These are phyloP conservation scores for Acrossocheilus wenchowensis DNA, from an alignment of 2,797 vertebrate genomes.

Conservation along the genomic window DNA sequence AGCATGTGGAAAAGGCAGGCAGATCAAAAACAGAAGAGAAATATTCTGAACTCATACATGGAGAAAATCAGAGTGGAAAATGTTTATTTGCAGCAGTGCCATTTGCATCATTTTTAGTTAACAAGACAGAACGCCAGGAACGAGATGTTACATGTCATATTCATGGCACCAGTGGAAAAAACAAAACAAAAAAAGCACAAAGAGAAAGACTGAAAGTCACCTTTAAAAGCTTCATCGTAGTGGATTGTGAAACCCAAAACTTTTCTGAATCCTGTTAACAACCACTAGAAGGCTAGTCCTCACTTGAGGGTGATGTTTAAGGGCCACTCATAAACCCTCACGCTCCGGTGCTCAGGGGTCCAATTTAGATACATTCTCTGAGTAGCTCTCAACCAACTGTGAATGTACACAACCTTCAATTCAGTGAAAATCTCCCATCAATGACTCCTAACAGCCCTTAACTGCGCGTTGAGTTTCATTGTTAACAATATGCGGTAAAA, in stretches of 20 bases:
- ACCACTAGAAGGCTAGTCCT: constrained; percentile 26
- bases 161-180: neutral
- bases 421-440: constrained; percentile 42
- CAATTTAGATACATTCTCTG: constrained; percentile 44
- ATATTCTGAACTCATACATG: neutral
- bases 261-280: constrained; percentile 37
- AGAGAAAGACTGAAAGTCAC: constrained; percentile 25
- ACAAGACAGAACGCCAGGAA: neutral
- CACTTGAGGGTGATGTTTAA: constrained; percentile 49
- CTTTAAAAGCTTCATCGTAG: constrained; percentile 16
- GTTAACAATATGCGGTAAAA: constrained; percentile 50
- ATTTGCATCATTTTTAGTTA: neutral
- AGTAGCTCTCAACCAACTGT: constrained; percentile 43
- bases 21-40: constrained; percentile 2
- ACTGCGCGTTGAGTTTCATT: constrained; percentile 52
- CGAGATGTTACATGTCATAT: neutral
- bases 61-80: neutral
- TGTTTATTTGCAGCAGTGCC: neutral
- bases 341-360: constrained; percentile 38
- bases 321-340: constrained; percentile 52
- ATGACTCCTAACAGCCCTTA: constrained; percentile 41
- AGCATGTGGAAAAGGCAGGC: constrained; percentile 1
- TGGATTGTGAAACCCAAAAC: constrained; percentile 50
- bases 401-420: constrained; percentile 40
- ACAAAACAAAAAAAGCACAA: neutral